Evolutionary conservation across 2,797 vertebrate species (phyloP), one percentile per base, ranked within the genome.

Genomic region (Pachyuromys duprasi): DNA sequence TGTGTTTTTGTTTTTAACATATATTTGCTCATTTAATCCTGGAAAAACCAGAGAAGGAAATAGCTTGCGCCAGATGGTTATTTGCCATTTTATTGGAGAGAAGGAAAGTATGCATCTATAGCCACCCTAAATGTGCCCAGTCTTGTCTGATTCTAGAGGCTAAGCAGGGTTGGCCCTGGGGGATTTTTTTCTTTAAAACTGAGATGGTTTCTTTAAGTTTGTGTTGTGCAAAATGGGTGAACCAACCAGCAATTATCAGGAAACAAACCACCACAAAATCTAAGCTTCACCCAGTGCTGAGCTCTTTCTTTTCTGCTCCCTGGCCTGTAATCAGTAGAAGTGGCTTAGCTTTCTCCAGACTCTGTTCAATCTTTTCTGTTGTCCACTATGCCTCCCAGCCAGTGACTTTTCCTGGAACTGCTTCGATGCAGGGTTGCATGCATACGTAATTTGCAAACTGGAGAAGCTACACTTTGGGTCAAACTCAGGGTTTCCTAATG

Each of bases 121-220:
- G 55, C 53, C 15, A 12, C n/a, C 67, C 5, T 31, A 49, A 72
- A 70, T 72, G 53, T 74, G 84, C 53, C 69, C 8, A 28, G 31
- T 72, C 84, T 87, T 72, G 84, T 87, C 69, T 72, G 53, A 57
- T 72, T 53, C 57, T n/a, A 60, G n/a, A 57, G 55, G n/a, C 67
- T 87, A 39, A 72, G 84, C 53, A 60, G 53, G 53, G 53, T 28
- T 57, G 20, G 49, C n/a, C 84, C n/a, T 72, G 67, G 83, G 84
- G 7, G 62, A 31, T 74, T 83, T 94, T 83, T 94, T 36, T 62
- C 45, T 91, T 74, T 91, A 45, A 92, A 95, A 95, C 86, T 80
- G 24, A 39, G 60, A 80, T 80, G 69, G 93, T 94, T 90, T 89
- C 31, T 91, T 18, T 93, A 81, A 62, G 33, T 82, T 90, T 93